A percentile compares a stretch with the other conserved stretches of the same genome.
Evolutionary conservation across 2,113 vertebrate genomes (phyloP).

Genomic region (Thalassoma bifasciatum): DNA sequence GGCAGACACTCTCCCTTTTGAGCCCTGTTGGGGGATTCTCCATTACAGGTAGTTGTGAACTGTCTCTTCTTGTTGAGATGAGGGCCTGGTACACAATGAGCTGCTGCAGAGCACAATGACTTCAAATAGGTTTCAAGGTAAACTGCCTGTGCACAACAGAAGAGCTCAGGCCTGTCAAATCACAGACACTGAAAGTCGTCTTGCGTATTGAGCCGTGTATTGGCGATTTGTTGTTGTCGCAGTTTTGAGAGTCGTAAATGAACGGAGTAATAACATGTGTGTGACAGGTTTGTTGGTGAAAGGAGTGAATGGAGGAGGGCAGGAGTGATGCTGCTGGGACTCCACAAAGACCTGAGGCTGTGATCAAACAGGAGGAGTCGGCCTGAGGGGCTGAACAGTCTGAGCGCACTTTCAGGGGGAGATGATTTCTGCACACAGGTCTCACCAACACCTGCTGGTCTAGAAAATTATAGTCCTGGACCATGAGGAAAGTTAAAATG

Average conservation of each 20-base stretch:
- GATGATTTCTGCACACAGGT: not conserved
- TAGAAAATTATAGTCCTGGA: not conserved
- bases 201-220: slow-evolving; percentile 83
- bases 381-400: slow-evolving; percentile 3
- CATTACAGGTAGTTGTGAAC: slow-evolving; percentile 87
- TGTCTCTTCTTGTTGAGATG: slow-evolving; percentile 81
- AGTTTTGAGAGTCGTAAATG: slow-evolving; percentile 70
- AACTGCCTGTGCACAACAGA: slow-evolving; percentile 76
- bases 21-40: slow-evolving; percentile 67
- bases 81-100: slow-evolving; percentile 80
- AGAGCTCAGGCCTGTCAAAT: slow-evolving; percentile 51
- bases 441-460: slow-evolving; percentile 32
- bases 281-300: slow-evolving; percentile 70
- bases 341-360: slow-evolving; percentile 38
- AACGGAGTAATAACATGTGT: slow-evolving; percentile 71
- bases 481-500: slow-evolving; percentile 1
- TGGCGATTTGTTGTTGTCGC: slow-evolving; percentile 75
- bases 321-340: slow-evolving; percentile 50
- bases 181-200: slow-evolving; percentile 63
- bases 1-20: slow-evolving; percentile 79
- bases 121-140: slow-evolving; percentile 85
- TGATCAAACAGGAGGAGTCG: slow-evolving; percentile 33
- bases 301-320: slow-evolving; percentile 50
- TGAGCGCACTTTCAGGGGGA: not conserved
- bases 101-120: slow-evolving; percentile 81